Evolutionary conservation across 2,113 vertebrate genomes (phyloP), one percentile per base, ranked within the genome.

Genomic region (Romanogobio albipinnatus): DNA sequence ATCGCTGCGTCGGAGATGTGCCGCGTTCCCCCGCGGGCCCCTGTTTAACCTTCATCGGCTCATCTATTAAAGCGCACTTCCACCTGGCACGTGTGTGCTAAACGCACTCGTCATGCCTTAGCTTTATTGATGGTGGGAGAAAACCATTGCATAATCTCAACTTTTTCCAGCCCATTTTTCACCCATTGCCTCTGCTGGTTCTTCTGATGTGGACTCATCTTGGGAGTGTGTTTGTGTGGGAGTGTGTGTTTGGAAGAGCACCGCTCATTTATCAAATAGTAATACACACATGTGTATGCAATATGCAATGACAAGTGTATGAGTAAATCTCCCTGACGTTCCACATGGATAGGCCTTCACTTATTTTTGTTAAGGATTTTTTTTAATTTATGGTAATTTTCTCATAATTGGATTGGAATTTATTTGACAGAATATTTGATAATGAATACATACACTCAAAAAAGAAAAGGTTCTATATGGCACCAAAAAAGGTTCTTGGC

Each of bases 21-120:
- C 92, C 92, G 91, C 90, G 92, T 93, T 93, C 89, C 91, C 92
- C 91, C 90, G 92, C 91, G 92, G 89, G 91, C 92, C 90, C 90
- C 91, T 90, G 89, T 92, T 94, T 93, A 93, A 94, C 92, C 93
- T 95, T 94, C 91, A 90, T 90, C 89, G 70, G 86, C 90, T 93
- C 92, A 92, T 94, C 92, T 91, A 87, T 94, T 94, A 93, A 88
- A 90, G 91, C 90, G 88, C 88, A 89, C 84, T 91, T 90, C 89
- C 89, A 89, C 86, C 47, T 58, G 89, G 90, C 90, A 14, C 13
- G 81, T 87, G 53, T 81, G 88, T 88, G 68, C 73, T 91, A 91
- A 90, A 92, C 92, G 85, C 83, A 90, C 91, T 92, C 88, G 87
- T 93, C 90, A 76, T 66, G 62, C 87, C 49, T 85, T 89, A 88